A percentile compares a stretch with the other conserved stretches of the same genome.
Evolutionary conservation across 1,140 invertebrate genomes (phyloP).

Genomic region (Lordiphosa mommai): DNA sequence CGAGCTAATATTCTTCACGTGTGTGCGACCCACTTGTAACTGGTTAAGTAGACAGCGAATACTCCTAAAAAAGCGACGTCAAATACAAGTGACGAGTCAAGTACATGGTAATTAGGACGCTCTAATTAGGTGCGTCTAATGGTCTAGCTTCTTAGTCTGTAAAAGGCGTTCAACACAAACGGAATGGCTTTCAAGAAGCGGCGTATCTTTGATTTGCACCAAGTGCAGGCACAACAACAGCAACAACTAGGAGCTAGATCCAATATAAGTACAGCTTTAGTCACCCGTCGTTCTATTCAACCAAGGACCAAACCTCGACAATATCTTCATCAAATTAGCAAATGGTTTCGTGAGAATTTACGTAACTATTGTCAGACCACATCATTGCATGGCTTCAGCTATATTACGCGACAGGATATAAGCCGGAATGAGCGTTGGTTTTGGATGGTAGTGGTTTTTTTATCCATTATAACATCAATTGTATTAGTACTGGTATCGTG

Average conservation of each 20-base stretch:
- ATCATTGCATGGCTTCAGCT: slow-evolving; percentile 77
- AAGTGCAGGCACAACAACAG: slow-evolving; percentile 47
- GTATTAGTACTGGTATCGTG: slow-evolving; percentile 80
- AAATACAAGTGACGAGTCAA: slow-evolving; percentile 10
- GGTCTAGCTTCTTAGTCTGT: neutral
- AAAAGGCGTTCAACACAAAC: neutral
- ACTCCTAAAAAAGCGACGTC: slow-evolving; percentile 26
- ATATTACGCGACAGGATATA: slow-evolving; percentile 63
- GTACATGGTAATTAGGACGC: slow-evolving; percentile 40
- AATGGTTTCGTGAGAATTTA: slow-evolving; percentile 66
- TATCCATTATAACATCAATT: slow-evolving; percentile 79
- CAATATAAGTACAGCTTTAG: neutral
- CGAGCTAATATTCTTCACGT: slow-evolving; percentile 83
- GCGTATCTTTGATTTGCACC: slow-evolving; percentile 53
- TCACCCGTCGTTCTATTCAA: neutral
- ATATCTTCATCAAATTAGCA: slow-evolving; percentile 17
- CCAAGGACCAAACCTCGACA: neutral
- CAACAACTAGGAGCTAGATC: neutral
- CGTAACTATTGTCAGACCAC: slow-evolving; percentile 80
- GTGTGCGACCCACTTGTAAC: slow-evolving; percentile 65
- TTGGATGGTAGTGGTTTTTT: slow-evolving; percentile 80
- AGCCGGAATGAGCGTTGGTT: slow-evolving; percentile 61
- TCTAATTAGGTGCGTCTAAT: slow-evolving; percentile 37
- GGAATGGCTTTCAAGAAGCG: slow-evolving; percentile 61
- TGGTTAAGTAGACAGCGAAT: slow-evolving; percentile 60